phyloP scores from a whole-genome alignment of 1,140 invertebrate genomes.

The Conus betulinus region DNA sequence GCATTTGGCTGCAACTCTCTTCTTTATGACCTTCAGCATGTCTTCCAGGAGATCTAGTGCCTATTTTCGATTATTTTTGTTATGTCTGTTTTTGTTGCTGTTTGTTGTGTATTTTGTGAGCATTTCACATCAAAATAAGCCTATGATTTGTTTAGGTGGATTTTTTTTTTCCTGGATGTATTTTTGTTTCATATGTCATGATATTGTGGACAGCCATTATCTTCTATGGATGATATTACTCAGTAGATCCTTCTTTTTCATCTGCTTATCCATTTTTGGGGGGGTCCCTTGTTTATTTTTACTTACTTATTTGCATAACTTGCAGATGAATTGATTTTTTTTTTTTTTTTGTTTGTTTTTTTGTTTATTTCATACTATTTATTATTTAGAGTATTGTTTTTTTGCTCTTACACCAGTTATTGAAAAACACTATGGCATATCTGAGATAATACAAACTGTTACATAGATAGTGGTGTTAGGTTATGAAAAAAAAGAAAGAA shows the following conservation, averaged over 20 bases:
- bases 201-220: conserved; percentile 1
- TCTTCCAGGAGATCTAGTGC: no score
- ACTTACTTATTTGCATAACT: background rate
- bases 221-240: background rate
- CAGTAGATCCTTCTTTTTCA: background rate
- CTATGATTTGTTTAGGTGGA: background rate
- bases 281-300: background rate
- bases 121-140: background rate
- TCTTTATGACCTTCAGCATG: no score
- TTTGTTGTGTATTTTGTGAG: background rate
- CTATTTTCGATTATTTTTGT: no score
- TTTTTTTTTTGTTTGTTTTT: no score
- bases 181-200: background rate
- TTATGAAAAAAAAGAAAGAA: no score
- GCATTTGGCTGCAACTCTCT: no score
- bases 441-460: background rate
- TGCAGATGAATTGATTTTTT: background rate
- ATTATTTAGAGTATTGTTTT: background rate
- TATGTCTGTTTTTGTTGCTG: background rate
- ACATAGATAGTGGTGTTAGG: background rate
- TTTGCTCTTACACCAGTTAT: background rate
- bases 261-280: background rate
- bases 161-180: background rate
- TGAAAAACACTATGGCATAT: conserved; percentile 3
- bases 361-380: background rate